Evolutionary conservation across 2,113 vertebrate species (phyloP), one percentile per base, ranked within the genome.

Genomic region (Elachura formosa): DNA sequence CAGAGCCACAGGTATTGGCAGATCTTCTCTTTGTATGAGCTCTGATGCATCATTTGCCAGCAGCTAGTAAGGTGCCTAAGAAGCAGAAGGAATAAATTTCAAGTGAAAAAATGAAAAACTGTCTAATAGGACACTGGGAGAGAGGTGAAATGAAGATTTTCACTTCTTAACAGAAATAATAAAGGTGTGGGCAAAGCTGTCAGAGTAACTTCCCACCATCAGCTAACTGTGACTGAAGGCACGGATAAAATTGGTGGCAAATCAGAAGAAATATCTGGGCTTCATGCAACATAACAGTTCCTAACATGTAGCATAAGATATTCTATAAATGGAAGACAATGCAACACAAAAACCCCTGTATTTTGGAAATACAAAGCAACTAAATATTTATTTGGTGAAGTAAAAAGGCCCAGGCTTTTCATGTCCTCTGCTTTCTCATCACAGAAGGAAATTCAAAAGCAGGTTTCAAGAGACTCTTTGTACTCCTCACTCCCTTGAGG

Each of bases 161-260:
- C 64, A 79, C n/a, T 64, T 52, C 58, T 82, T 87, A 93, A 90
- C 41, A 85, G 87, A 89, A 95, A 91, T 73, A 89, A 91, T 72
- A 91, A 91, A 95, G 62, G 81, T 87, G 54, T 85, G 58, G 58
- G 71, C 67, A 95, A 89, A 95, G 71, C 54, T 95, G 71, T 46
- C 74, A 91, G 67, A 76, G 67, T 41, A 79, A 73, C 66, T 95
- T 89, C 54, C 36, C 71, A 56, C 29, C 5, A 4, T 33, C 43
- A 67, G 45, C 74, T 87, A 72, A 51, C 79, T 87, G 56, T 75
- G 78, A 89, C 54, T 56, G 74, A 79, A 68, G 58, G n/a, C n/a
- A 84, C 20, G 79, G 78, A 72, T 36, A 67, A 84, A 91, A 79
- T 13, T 56, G 26, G 36, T 74, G 56, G 40, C 24, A 74, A 89